phyloP scores from a whole-genome alignment of 2,797 vertebrate genomes.

The Xiphorhynchus erythropygius region DNA sequence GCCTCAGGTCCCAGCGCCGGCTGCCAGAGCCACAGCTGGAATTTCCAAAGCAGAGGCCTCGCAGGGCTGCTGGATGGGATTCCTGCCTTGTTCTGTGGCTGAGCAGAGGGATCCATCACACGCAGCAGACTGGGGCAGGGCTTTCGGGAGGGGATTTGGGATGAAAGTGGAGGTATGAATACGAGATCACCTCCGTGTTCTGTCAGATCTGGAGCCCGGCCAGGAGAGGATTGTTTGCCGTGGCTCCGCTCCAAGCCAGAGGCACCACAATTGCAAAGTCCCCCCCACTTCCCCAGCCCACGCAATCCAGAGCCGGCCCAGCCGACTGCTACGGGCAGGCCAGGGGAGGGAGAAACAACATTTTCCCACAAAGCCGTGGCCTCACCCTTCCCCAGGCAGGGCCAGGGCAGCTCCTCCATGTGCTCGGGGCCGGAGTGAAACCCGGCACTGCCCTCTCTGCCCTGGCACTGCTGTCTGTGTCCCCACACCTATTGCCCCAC shows the following conservation, averaged over 20 bases:
- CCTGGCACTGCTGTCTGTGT: neutral
- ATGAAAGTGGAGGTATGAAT: neutral
- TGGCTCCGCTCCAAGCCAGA: constrained; percentile 47
- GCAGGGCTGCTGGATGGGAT: neutral
- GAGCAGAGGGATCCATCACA: neutral
- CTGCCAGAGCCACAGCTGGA: constrained; percentile 43
- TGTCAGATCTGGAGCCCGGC: constrained; percentile 27
- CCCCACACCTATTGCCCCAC: neutral
- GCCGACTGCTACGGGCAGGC: constrained; percentile 16
- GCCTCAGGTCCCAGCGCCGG: neutral
- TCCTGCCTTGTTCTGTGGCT: neutral
- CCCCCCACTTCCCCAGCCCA: constrained; percentile 25
- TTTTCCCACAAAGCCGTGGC: constrained; percentile 27
- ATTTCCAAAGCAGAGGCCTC: constrained; percentile 30
- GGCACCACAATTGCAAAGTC: constrained; percentile 5
- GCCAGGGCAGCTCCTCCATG: neutral
- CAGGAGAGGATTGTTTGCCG: constrained; percentile 33
- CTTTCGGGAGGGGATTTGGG: neutral
- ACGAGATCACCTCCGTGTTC: neutral
- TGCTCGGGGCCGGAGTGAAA: neutral
- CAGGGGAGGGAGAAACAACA: constrained; percentile 47
- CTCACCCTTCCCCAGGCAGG: constrained; percentile 48
- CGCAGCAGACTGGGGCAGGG: neutral
- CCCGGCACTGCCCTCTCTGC: accelerated
- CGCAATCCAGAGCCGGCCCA: constrained; percentile 29